phyloP scores from a whole-genome alignment of 1,140 invertebrate genomes.

The Ceratosolen fusciceps region DNA sequence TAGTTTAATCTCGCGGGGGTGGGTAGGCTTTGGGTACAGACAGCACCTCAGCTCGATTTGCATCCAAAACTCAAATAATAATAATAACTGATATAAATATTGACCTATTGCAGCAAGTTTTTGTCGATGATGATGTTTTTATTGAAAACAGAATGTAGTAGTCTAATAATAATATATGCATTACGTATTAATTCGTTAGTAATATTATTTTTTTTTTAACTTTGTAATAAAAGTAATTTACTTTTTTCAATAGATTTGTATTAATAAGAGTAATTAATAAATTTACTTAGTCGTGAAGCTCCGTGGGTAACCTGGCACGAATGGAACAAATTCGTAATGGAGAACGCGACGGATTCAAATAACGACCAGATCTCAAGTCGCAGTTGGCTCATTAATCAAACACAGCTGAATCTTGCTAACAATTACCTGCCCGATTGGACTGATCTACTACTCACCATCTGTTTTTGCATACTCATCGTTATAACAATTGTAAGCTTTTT shows the following conservation, averaged over 20 bases:
- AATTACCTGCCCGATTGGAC: conserved; percentile 60
- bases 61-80: too few relatives aligned
- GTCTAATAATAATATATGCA: too few relatives aligned
- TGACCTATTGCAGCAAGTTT: too few relatives aligned
- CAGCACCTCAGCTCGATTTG: too few relatives aligned
- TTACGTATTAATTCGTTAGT: too few relatives aligned
- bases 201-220: too few relatives aligned
- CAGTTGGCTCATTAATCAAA: conserved; percentile 33
- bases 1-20: too few relatives aligned
- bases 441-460: conserved; percentile 60
- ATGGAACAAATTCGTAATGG: conserved; percentile 41
- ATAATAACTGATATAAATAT: too few relatives aligned
- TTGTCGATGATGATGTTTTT: too few relatives aligned
- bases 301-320: conserved; percentile 23
- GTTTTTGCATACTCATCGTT: conserved; percentile 66
- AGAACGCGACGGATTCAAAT: conserved; percentile 35
- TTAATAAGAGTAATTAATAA: background rate
- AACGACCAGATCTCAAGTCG: background rate
- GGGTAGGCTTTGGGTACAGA: too few relatives aligned
- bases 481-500: conserved; percentile 65
- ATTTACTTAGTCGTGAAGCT: conserved; percentile 18
- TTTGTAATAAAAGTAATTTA: background rate
- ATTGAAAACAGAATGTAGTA: too few relatives aligned
- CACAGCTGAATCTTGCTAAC: conserved; percentile 38
- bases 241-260: background rate